phyloP scores from a whole-genome alignment of 1,140 invertebrate species.

The Eulimnadia texana region DNA sequence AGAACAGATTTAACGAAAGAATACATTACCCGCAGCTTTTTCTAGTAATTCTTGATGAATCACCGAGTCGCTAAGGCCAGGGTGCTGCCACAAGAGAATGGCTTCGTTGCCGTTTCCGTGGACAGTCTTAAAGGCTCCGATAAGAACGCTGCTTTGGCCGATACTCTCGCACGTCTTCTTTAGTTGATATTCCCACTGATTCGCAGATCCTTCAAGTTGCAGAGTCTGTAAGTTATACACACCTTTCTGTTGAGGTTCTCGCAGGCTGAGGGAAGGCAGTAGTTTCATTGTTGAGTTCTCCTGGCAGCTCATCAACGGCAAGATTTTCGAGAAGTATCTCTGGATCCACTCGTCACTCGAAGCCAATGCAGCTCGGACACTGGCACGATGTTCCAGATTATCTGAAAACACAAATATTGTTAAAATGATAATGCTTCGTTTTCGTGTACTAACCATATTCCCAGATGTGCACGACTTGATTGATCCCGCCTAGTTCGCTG shows the following conservation, averaged over 20 bases:
- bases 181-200: neutral
- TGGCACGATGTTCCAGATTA: conserved; percentile 25
- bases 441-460: no score
- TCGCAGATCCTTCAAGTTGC: neutral
- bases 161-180: neutral
- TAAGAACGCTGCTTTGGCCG: neutral
- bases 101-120: neutral
- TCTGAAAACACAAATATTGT: conserved; percentile 21
- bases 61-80: neutral
- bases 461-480: conserved; percentile 31
- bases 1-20: no score
- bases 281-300: conserved; percentile 22
- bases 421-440: neutral
- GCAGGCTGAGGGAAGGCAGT: neutral
- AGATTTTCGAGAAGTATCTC: conserved; percentile 25
- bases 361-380: conserved; percentile 25
- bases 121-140: conserved; percentile 9
- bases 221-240: neutral
- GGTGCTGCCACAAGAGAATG: conserved; percentile 11
- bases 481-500: conserved; percentile 29
- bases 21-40: neutral
- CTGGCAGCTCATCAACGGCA: conserved; percentile 24
- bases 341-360: conserved; percentile 24
- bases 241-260: neutral
- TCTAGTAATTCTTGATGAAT: neutral